Evolutionary conservation across 2,797 vertebrate species (phyloP), one percentile per base, ranked within the genome.

Genomic region (Crax fasciolata): DNA sequence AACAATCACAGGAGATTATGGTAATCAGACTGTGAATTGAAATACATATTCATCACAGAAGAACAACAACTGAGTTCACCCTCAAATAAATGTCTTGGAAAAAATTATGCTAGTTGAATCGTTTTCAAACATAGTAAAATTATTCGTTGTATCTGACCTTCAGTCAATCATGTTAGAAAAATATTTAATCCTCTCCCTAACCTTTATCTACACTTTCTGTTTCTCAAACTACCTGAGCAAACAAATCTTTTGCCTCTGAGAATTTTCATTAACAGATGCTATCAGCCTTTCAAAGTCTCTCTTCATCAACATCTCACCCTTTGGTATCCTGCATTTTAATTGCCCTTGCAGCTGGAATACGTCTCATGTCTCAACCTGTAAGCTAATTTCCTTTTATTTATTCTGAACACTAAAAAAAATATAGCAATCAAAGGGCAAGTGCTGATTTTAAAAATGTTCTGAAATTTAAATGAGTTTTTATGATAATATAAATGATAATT

Each of bases 1-100:
- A 97, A 97, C 97, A 97, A 97, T 92, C 32, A 96, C 85, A 96
- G 54, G 27, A 95, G 94, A 96, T 98, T 97, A 98, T 98, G 96
- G 82, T 96, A 97, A 97, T 96, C 95, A 95, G 93, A 93, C 84
- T 57, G 43, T 77, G 91, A 96, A 90, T 21, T 87, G 75, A 94
- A 96, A 96, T 96, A 94, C 85, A 96, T 94, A 96, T 94, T 95
- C 71, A 93, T 84, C 44, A 93, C 63, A 32, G 85, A 86, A 77
- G 80, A 55, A 84, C 61, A 28, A 0, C 0, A 84, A 38, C 66
- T 19, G 38, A 32, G 83, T 87, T 82, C 66, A 83, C 61, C 61
- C 84, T 95, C 87, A 72, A 71, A 88, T 75, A 83, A 92, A 93
- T 59, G 75, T 41, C 75, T 90, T 80, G 35, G 46, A 76, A 88